These are phyloP conservation scores for Corythoichthys intestinalis DNA, from an alignment of 2,113 vertebrate species.

Conservation along the genomic window DNA sequence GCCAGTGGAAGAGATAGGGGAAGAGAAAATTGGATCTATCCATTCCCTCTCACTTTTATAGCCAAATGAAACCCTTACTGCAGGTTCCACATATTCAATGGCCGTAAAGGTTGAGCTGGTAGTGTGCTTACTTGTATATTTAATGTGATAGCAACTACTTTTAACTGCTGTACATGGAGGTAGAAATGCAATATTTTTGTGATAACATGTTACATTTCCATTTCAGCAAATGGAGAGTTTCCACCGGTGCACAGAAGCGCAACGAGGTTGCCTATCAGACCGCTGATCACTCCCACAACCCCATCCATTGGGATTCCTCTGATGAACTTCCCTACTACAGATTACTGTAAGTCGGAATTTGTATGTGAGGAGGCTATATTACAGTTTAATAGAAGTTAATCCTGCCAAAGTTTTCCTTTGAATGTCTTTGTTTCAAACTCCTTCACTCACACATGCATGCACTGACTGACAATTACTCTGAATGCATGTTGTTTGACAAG, in stretches of 20 bases:
- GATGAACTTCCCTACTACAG: slow-evolving; percentile 10
- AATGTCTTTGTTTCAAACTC: slow-evolving; percentile 5
- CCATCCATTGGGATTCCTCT: slow-evolving; percentile 32
- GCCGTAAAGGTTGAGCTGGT: slow-evolving; percentile 22
- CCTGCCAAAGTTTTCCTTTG: slow-evolving; percentile 1
- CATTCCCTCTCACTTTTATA: slow-evolving; percentile 7
- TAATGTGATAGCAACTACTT: slow-evolving; percentile 8
- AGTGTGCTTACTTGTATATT: slow-evolving; percentile 5
- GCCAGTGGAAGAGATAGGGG: slow-evolving; percentile 1
- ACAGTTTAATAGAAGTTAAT: neutral
- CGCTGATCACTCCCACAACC: slow-evolving; percentile 34
- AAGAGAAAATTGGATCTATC: slow-evolving; percentile 14
- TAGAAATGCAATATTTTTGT: neutral
- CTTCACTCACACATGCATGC: neutral
- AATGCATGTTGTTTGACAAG: slow-evolving; percentile 12
- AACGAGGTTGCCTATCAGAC: slow-evolving; percentile 20
- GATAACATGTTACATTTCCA: slow-evolving; percentile 26
- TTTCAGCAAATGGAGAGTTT: slow-evolving; percentile 75
- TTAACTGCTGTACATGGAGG: neutral
- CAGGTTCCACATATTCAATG: slow-evolving; percentile 30
- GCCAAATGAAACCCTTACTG: slow-evolving; percentile 58
- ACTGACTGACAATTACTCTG: slow-evolving; percentile 31
- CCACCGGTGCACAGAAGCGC: slow-evolving; percentile 60
- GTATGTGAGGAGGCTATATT: slow-evolving; percentile 1
- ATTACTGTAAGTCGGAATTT: slow-evolving; percentile 62